These are phyloP conservation scores for Cichladusa arquata DNA, from an alignment of 2,113 vertebrate genomes.

Conservation along the genomic window DNA sequence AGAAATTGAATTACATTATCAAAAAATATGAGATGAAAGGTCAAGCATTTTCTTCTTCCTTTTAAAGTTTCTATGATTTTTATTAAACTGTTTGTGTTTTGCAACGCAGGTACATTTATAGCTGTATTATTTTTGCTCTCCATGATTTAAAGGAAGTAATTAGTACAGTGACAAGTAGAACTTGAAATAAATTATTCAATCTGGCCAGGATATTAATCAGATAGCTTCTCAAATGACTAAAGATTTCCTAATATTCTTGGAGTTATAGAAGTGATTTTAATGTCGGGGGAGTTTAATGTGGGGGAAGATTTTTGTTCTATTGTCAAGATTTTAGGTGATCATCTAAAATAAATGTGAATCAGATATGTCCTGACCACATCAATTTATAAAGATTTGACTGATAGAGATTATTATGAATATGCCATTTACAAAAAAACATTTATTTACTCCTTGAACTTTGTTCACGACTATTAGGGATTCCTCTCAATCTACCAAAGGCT, in stretches of 20 bases:
- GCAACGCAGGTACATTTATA: not conserved
- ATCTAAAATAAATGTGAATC: not conserved
- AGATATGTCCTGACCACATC: not conserved
- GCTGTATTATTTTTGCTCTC: not conserved
- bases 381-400: not conserved
- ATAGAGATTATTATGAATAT: not conserved
- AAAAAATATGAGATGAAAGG: not conserved
- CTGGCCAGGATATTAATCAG: not conserved
- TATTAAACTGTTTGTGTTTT: not conserved
- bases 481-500: not conserved
- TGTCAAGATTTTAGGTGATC: not conserved
- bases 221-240: not conserved
- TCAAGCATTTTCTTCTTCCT: not conserved
- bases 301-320: not conserved
- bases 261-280: not conserved
- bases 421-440: not conserved
- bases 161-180: not conserved
- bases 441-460: not conserved
- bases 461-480: not conserved
- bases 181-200: conserved; percentile 27
- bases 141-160: not conserved
- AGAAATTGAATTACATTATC: not conserved
- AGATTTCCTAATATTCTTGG: not conserved
- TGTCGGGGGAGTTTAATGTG: not conserved
- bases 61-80: not conserved